phyloP scores from a whole-genome alignment of 2,888 invertebrate species.

The Dermolepida albohirtum region DNA sequence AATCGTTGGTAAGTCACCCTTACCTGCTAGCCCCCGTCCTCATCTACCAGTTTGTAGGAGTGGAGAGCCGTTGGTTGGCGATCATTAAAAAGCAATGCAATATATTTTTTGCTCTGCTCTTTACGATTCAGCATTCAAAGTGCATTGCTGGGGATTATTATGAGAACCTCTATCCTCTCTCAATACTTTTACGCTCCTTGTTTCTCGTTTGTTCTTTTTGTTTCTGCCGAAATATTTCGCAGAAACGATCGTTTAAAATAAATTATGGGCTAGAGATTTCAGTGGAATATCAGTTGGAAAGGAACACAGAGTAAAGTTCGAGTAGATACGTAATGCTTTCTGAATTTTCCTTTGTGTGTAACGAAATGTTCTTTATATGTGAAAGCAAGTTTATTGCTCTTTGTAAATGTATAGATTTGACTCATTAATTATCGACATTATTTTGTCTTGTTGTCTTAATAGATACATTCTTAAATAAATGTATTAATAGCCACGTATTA shows the following conservation, averaged over 20 bases:
- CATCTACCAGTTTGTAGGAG: slow-evolving; percentile 44
- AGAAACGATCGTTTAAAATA: slow-evolving; percentile 42
- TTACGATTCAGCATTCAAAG: slow-evolving; percentile 45
- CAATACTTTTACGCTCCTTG: slow-evolving; percentile 38
- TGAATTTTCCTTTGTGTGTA: no score
- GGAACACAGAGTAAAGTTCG: slow-evolving; percentile 2
- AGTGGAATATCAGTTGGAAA: slow-evolving; percentile 26
- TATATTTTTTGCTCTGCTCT: slow-evolving; percentile 53
- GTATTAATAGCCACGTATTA: neutral
- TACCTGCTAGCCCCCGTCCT: slow-evolving; percentile 39
- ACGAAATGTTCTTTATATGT: no score
- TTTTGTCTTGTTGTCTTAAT: neutral
- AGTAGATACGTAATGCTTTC: no score
- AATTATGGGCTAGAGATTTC: slow-evolving; percentile 36
- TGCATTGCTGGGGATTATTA: slow-evolving; percentile 43
- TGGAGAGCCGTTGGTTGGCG: slow-evolving; percentile 50
- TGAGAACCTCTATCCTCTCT: slow-evolving; percentile 37
- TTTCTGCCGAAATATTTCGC: slow-evolving; percentile 42
- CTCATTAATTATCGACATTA: neutral
- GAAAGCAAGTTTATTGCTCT: neutral
- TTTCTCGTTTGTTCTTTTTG: slow-evolving; percentile 32
- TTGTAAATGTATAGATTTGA: neutral
- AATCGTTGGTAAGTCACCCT: slow-evolving; percentile 27
- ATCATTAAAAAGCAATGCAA: slow-evolving; percentile 57
- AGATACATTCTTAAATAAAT: neutral